Evolutionary conservation across 2,113 vertebrate species (phyloP).

Genomic region (Seriola quinqueradiata): DNA sequence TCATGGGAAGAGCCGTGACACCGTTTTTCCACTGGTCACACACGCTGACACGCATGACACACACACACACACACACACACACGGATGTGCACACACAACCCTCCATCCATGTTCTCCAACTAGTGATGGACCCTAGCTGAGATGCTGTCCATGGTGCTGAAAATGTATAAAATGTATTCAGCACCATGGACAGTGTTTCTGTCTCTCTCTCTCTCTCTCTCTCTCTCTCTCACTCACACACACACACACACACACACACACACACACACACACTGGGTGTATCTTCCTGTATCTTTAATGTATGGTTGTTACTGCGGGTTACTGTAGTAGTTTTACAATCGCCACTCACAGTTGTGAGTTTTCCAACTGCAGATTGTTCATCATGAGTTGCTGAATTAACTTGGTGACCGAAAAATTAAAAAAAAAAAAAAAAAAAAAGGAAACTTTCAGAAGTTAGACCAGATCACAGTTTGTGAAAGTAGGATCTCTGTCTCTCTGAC

Average conservation of each 20-base stretch:
- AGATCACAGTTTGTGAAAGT: background rate
- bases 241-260: no score
- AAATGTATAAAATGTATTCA: background rate
- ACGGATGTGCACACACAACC: background rate
- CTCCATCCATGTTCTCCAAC: background rate
- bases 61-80: background rate
- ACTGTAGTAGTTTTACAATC: background rate
- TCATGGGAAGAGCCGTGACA: slow-evolving; percentile 67
- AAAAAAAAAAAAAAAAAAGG: background rate
- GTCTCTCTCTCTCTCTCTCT: background rate
- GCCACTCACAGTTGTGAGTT: background rate
- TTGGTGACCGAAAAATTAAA: slow-evolving; percentile 1
- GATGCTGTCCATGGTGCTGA: slow-evolving; percentile 36
- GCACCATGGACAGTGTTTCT: slow-evolving; percentile 46
- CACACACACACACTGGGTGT: no score
- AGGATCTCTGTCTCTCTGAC: background rate
- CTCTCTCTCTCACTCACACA: no score
- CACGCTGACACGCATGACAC: slow-evolving; percentile 5
- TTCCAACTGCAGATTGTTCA: background rate
- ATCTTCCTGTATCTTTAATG: background rate
- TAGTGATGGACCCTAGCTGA: background rate
- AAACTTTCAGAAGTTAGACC: background rate
- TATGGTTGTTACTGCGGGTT: background rate
- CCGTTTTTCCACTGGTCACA: slow-evolving; percentile 68
- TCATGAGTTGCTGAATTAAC: background rate